Conservation (phyloP, 2,888 invertebrate species). For the Gnatocerus cornutus region DNA sequence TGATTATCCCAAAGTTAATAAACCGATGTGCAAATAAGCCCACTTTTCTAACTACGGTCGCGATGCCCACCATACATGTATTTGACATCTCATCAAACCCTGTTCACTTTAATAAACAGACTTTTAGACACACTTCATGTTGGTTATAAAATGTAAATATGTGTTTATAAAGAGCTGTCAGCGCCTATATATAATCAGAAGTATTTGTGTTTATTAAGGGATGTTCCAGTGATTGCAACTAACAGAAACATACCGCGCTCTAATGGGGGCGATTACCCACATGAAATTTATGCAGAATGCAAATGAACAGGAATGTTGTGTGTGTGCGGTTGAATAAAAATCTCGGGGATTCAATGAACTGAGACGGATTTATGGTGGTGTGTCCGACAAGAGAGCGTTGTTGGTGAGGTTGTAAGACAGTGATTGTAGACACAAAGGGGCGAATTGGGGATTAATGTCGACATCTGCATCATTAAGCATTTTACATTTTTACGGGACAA, state of each 20-base stretch:
- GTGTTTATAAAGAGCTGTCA: slow-evolving; percentile 32
- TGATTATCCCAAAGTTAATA: slow-evolving; percentile 25
- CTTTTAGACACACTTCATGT: slow-evolving; percentile 42
- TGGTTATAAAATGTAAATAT: slow-evolving; percentile 45
- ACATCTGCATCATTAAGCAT: neutral
- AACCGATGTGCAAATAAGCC: slow-evolving; percentile 16
- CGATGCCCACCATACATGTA: slow-evolving; percentile 41
- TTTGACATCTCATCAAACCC: slow-evolving; percentile 48
- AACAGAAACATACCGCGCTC: neutral
- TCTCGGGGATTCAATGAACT: slow-evolving; percentile 11
- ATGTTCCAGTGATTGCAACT: slow-evolving; percentile 12
- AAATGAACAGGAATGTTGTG: slow-evolving; percentile 9
- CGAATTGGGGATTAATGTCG: slow-evolving; percentile 3
- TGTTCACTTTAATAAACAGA: slow-evolving; percentile 48
- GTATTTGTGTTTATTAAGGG: slow-evolving; percentile 24
- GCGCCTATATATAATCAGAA: slow-evolving; percentile 9
- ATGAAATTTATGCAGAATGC: slow-evolving; percentile 16
- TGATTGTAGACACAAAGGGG: neutral
- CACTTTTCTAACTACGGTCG: slow-evolving; percentile 28
- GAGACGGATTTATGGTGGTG: slow-evolving; percentile 10
- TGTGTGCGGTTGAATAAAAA: slow-evolving; percentile 9
- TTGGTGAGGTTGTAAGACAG: slow-evolving; percentile 7
- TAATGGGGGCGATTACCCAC: slow-evolving; percentile 17
- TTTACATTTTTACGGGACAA: too few species aligned
- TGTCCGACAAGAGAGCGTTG: slow-evolving; percentile 5